phyloP scores from a whole-genome alignment of 2,113 vertebrate species.

The Emberiza fucata region DNA sequence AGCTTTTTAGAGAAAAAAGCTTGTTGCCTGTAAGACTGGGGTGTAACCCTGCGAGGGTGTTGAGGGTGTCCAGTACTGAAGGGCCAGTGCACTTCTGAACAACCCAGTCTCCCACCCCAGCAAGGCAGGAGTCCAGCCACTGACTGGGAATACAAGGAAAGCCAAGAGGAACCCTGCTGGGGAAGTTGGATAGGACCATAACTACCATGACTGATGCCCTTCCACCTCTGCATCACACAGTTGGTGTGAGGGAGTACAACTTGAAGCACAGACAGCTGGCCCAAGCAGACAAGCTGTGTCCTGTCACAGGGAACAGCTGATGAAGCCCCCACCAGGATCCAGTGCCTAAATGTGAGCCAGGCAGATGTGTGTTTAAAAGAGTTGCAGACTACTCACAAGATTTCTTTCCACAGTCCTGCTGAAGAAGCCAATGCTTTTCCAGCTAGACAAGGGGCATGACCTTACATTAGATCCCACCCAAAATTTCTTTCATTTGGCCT shows the following conservation, averaged over 20 bases:
- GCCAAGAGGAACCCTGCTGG: neutral
- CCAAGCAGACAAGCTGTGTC: neutral
- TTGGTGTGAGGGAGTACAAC: neutral
- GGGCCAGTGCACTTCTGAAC: neutral
- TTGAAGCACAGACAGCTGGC: neutral
- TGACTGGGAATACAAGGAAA: neutral
- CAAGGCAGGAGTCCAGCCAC: neutral
- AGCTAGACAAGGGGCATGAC: neutral
- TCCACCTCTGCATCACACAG: neutral
- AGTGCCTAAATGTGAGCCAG: neutral
- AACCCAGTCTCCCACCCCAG: neutral
- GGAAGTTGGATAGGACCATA: neutral
- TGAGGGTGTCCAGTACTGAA: neutral
- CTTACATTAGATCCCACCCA: neutral
- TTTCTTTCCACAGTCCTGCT: neutral
- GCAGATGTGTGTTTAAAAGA: fast-evolving
- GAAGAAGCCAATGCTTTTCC: neutral
- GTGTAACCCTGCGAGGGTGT: neutral
- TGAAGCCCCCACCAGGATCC: neutral
- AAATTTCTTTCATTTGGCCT: constrained; percentile 11
- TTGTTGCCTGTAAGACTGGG: neutral
- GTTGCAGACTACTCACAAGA: neutral
- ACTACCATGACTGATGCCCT: neutral
- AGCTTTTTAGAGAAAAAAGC: neutral
- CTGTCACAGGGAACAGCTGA: neutral